These are phyloP conservation scores for Neosalanx taihuensis DNA, from an alignment of 2,797 vertebrate genomes.

Conservation along the genomic window DNA sequence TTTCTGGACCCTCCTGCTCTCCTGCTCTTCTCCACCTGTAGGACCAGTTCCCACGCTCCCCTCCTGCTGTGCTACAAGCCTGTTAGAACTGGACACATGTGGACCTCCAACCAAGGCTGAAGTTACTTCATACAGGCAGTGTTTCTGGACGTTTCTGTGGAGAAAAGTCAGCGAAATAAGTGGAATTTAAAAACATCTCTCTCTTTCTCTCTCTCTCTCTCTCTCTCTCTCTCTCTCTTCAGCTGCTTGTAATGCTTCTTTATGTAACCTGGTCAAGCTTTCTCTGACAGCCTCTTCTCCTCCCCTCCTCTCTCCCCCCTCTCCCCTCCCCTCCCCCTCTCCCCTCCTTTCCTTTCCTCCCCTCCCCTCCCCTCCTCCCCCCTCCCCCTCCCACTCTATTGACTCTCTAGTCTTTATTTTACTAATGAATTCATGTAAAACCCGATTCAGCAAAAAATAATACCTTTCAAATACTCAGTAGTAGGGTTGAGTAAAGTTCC, in stretches of 20 bases:
- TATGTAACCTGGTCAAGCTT: too few relatives aligned
- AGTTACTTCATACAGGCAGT: too few relatives aligned
- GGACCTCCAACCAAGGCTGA: too few relatives aligned
- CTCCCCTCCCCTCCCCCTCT: conserved; percentile 29
- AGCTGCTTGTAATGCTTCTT: too few relatives aligned
- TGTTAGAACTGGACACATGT: neutral
- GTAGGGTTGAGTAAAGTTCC: neutral
- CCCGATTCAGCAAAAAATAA: neutral
- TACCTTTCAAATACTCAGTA: neutral
- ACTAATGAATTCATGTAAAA: neutral
- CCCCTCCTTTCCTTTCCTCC: conserved; percentile 35
- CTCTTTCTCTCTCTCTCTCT: too few relatives aligned
- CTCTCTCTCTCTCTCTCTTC: too few relatives aligned
- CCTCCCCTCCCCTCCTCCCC: neutral
- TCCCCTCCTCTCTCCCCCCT: too few relatives aligned
- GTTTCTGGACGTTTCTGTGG: too few relatives aligned
- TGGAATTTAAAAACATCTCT: too few relatives aligned
- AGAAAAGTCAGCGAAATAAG: too few relatives aligned
- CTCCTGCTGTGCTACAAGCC: neutral
- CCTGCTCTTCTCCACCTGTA: conserved; percentile 30
- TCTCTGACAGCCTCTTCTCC: too few relatives aligned
- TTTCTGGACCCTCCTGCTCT: conserved; percentile 29
- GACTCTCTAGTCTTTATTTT: neutral
- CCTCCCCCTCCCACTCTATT: neutral
- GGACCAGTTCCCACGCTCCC: conserved; percentile 2